Evolutionary conservation across 2,888 invertebrate genomes (phyloP).

Genomic region (Hirtodrosophila confusa): DNA sequence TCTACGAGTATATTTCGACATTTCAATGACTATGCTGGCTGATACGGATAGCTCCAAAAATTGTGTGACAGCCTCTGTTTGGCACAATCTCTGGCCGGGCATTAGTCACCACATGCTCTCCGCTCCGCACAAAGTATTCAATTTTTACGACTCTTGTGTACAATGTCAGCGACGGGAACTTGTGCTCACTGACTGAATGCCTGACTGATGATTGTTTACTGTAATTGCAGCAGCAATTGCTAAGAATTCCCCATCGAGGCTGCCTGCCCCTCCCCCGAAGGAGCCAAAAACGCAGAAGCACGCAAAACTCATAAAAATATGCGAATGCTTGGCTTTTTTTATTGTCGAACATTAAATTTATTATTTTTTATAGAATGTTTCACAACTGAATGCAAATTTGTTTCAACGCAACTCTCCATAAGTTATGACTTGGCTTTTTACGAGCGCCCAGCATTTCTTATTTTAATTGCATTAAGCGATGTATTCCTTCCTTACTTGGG

Average conservation of each 20-base stretch:
- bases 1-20: background rate
- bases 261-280: slow-evolving; percentile 3
- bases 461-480: slow-evolving; percentile 64
- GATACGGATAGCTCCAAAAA: slow-evolving; percentile 11
- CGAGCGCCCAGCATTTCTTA: slow-evolving; percentile 50
- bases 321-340: slow-evolving; percentile 62
- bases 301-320: slow-evolving; percentile 76
- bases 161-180: slow-evolving; percentile 46
- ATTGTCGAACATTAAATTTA: slow-evolving; percentile 79
- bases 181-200: slow-evolving; percentile 1
- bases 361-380: slow-evolving; percentile 80
- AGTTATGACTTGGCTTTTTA: slow-evolving; percentile 41
- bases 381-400: slow-evolving; percentile 79
- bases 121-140: slow-evolving; percentile 33
- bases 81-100: slow-evolving; percentile 28
- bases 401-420: slow-evolving; percentile 27
- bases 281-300: slow-evolving; percentile 38
- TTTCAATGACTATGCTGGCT: background rate
- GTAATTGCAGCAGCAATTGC: slow-evolving; percentile 73
- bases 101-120: slow-evolving; percentile 41
- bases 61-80: slow-evolving; percentile 18
- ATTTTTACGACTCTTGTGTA: slow-evolving; percentile 46
- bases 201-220: slow-evolving; percentile 67
- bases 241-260: slow-evolving; percentile 24
- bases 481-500: slow-evolving; percentile 10